phyloP scores from a whole-genome alignment of 2,113 vertebrate species.

The Noctilio leporinus region DNA sequence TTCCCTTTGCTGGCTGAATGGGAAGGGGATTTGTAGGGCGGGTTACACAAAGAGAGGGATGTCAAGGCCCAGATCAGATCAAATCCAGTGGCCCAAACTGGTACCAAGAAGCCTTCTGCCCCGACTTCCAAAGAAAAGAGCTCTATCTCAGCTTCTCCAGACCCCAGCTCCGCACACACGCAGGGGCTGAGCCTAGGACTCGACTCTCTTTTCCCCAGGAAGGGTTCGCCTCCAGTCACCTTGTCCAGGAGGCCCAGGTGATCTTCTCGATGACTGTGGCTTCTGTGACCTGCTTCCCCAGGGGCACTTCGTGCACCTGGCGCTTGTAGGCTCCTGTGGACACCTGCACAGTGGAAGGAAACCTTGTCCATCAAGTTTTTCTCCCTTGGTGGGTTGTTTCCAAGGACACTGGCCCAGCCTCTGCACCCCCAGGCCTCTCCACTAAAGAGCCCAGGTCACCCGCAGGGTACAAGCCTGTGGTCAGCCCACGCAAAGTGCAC shows the following conservation, averaged over 20 bases:
- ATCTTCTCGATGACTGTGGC: conserved; percentile 85
- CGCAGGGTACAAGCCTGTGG: neutral
- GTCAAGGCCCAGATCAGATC: neutral
- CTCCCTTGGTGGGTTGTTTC: neutral
- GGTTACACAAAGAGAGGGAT: neutral
- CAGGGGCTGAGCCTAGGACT: neutral
- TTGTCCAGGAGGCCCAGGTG: conserved; percentile 99
- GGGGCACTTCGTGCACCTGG: conserved; percentile 93
- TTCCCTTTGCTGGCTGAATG: neutral
- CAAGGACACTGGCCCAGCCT: neutral
- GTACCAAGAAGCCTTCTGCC: neutral
- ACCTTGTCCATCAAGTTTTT: neutral
- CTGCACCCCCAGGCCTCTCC: neutral
- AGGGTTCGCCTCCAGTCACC: conserved; percentile 77
- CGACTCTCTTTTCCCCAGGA: neutral
- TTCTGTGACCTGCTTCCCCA: conserved; percentile 90
- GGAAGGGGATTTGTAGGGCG: neutral
- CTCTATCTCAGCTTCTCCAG: neutral
- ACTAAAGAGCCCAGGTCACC: neutral
- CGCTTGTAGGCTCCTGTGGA: conserved; percentile 92
- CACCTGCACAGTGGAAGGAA: conserved; percentile 80
- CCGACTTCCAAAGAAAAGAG: neutral
- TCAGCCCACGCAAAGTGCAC: neutral
- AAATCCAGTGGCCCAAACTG: neutral
- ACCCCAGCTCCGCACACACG: neutral